phyloP scores from a whole-genome alignment of 2,113 vertebrate genomes.

The Cisticola juncidis region DNA sequence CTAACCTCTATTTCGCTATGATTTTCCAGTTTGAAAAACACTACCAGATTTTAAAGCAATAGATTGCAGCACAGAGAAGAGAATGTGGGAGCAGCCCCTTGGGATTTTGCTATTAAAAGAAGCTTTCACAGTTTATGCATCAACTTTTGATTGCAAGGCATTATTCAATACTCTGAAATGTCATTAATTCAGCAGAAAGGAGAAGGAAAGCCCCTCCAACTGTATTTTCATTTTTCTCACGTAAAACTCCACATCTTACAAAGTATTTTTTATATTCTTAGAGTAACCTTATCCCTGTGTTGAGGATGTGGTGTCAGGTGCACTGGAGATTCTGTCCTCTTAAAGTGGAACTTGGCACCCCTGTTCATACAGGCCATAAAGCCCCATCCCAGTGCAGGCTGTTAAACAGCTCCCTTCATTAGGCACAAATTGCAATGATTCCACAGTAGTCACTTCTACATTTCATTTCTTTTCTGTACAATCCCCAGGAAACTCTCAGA shows the following conservation, averaged over 20 bases:
- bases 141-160: neutral
- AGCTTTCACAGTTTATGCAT: neutral
- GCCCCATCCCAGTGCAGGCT: neutral
- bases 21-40: neutral
- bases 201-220: neutral
- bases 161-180: neutral
- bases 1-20: neutral
- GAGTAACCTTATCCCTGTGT: neutral
- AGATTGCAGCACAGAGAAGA: neutral
- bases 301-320: neutral
- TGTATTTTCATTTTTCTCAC: neutral
- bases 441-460: neutral
- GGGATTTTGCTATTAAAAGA: neutral
- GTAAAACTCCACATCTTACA: neutral
- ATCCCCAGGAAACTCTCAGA: neutral
- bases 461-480: neutral
- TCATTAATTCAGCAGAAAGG: neutral
- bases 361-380: neutral
- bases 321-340: neutral
- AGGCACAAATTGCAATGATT: neutral
- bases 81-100: neutral
- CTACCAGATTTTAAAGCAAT: neutral
- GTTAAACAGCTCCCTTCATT: neutral
- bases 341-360: neutral
- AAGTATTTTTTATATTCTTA: neutral